Evolutionary conservation across 2,888 invertebrate species (phyloP), one percentile per base, ranked within the genome.

Genomic region (Athalia circularis): DNA sequence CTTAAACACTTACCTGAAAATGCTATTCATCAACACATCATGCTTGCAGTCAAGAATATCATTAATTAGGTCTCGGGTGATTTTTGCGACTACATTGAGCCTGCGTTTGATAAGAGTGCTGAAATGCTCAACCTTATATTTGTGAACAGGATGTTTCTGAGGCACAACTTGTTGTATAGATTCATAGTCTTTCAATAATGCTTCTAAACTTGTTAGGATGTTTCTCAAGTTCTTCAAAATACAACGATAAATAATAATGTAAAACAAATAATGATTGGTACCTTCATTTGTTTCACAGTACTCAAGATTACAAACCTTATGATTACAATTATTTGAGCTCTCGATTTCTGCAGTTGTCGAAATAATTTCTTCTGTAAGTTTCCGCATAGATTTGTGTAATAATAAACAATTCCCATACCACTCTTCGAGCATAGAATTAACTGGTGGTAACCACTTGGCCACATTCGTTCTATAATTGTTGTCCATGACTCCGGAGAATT

Each of bases 401-500:
- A 79, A 65, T 29, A 83, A 80, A 65, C 84, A 84, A 13, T 87
- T 83, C 48, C 65, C 48, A 65, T 87, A 86, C 85, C 84, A 89
- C 84, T 85, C 85, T 80, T 86, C 86, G 29, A 88, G 83, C n/a
- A 54, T 54, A 6, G 80, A 74, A 7, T 81, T 79, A 9, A 83
- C 81, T 67, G 81, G 80, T 6, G 88, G 87, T 65, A 89, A 77
- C 89, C 89, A 89, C 82, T 89, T 89, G 62, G 84, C 80, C 78
- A 88, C 84, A 72, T 88, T 89, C 29, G 84, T 83, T 80, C 87
- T 86, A 81, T 88, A 88, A 86, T 87, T 88, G 79, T 78, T 85
- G 50, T 84, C 84, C 85, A 85, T 85, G 74, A 79, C 76, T 80
- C 54, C 15, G 13, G 52, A 68, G 29, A 29, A 52, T 11, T 50